phyloP scores from a whole-genome alignment of 2,888 invertebrate species.

The Oeneis ivallda region DNA sequence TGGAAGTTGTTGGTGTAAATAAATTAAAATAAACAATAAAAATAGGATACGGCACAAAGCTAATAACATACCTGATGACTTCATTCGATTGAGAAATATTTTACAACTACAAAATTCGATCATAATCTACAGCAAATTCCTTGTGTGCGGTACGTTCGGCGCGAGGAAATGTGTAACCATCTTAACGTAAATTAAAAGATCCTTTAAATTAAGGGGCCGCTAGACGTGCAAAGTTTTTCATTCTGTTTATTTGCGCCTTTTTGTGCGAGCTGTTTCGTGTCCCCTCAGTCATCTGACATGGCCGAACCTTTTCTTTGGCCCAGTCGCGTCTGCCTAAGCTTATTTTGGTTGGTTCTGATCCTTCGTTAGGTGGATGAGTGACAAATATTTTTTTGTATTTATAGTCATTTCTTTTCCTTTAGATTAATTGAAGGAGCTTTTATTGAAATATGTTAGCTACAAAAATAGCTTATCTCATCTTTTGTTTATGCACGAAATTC shows the following conservation, averaged over 20 bases:
- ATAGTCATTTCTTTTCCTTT: not conserved
- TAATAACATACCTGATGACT: too few species aligned
- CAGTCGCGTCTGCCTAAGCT: constrained; percentile 1
- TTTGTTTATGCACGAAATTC: too few species aligned
- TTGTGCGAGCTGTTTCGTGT: constrained; percentile 1
- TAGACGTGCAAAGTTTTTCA: constrained; percentile 15
- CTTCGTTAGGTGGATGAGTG: not conserved
- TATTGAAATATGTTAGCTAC: too few species aligned
- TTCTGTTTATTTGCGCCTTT: constrained; percentile 14
- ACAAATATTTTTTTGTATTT: not conserved
- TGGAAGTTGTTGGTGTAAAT: not conserved
- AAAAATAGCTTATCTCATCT: too few species aligned
- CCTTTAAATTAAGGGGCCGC: constrained; percentile 16
- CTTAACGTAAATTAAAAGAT: not conserved
- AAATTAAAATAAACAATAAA: too few species aligned
- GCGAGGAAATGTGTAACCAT: not conserved
- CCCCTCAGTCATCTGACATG: constrained; percentile 6
- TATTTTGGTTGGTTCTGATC: not conserved
- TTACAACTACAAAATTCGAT: too few species aligned
- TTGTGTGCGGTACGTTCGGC: not conserved
- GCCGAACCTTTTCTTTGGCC: not conserved
- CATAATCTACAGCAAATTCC: not conserved
- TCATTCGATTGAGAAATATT: too few species aligned
- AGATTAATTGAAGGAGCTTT: too few species aligned
- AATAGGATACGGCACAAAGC: too few species aligned